Base-by-base conservation (phyloP, 1,140 invertebrate genomes). In the Ceratosolen solmsi region DNA sequence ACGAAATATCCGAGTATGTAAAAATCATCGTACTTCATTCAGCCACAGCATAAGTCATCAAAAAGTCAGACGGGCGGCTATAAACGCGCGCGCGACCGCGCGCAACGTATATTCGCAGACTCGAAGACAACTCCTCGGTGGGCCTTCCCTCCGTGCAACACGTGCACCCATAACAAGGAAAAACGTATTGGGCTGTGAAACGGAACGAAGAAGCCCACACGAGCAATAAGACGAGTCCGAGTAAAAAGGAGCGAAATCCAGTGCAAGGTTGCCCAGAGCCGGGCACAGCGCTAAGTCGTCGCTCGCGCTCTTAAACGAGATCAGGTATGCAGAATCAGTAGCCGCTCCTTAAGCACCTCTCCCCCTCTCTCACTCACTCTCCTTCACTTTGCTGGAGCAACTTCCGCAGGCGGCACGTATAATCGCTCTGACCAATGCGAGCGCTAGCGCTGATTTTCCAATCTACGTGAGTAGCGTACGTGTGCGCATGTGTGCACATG, bases 311-410 rank as follows among this genome's bases (percentile, higher is more conserved):
- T 70, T 79, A 82, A 82, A 83, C 70, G 76, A 83, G 82, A 83
- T 79, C 75, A 79, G 82, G 76, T 83, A 83, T 83, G 82, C 76
- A 83, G 82, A 85, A 86, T 84, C 80, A 60, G 76, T 82, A 86
- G 80, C 83, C 78, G 78, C 68, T 83, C 84, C 80, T 84, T 72
- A 71, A 80, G 46, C 73, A 56, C 36, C 71, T 79, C 68, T 46
- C 79, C 49, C 38, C 22, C 49, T 74, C 65, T 73, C 70, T 38
- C 36, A 30, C 68, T 54, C 22, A 25, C 46, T 68, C 76, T 30
- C 8, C 5, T 68, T 36, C 20, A 25, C 20, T 38, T 38, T 38
- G 54, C 38, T 38, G 60, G 58, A 33, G 56, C 58, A 25, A 72
- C 78, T 80, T 81, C 71, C 81, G 20, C 36, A 82, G 60, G 56